Percentiles rank a stretch among this genome's conserved stretches.
These are phyloP conservation scores for Blastobasis adustella DNA, from an alignment of 2,888 invertebrate genomes.

Conservation along the genomic window DNA sequence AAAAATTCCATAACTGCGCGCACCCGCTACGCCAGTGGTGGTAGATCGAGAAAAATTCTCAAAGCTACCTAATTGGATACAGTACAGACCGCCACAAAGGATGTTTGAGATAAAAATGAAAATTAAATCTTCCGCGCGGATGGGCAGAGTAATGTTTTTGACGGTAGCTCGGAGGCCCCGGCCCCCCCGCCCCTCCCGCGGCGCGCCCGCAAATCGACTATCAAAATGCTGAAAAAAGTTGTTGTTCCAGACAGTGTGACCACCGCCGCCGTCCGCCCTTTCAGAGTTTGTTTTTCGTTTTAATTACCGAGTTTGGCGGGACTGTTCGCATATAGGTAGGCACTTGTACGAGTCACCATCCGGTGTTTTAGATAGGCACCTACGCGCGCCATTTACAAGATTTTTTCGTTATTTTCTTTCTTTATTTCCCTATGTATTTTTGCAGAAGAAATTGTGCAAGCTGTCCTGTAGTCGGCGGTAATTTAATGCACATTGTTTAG, in stretches of 20 bases:
- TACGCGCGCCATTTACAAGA: no score
- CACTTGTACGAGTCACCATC: no score
- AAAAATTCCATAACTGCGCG: conserved; percentile 69
- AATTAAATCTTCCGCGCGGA: conserved; percentile 75
- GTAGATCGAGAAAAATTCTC: conserved; percentile 60
- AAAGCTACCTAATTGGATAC: conserved; percentile 73
- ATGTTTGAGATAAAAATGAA: conserved; percentile 76
- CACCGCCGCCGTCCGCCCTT: conserved; percentile 44
- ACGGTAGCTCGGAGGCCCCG: conserved; percentile 57
- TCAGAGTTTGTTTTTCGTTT: conserved; percentile 35
- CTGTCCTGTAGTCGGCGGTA: no score
- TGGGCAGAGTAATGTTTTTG: conserved; percentile 74
- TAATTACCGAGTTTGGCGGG: conserved; percentile 7
- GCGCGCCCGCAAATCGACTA: conserved; percentile 69
- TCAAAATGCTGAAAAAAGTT: conserved; percentile 68
- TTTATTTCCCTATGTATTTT: no score
- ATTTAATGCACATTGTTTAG: no score
- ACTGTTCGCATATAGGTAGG: no score
- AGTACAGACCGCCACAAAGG: conserved; percentile 72
- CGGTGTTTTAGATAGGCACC: no score
- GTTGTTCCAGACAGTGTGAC: conserved; percentile 52
- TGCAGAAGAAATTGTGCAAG: no score
- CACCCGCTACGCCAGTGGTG: conserved; percentile 34
- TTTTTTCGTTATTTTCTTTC: no score
- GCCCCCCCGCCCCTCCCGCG: conserved; percentile 19